Evolutionary conservation across 2,888 invertebrate species (phyloP).

Genomic region (Drosophila leonis): DNA sequence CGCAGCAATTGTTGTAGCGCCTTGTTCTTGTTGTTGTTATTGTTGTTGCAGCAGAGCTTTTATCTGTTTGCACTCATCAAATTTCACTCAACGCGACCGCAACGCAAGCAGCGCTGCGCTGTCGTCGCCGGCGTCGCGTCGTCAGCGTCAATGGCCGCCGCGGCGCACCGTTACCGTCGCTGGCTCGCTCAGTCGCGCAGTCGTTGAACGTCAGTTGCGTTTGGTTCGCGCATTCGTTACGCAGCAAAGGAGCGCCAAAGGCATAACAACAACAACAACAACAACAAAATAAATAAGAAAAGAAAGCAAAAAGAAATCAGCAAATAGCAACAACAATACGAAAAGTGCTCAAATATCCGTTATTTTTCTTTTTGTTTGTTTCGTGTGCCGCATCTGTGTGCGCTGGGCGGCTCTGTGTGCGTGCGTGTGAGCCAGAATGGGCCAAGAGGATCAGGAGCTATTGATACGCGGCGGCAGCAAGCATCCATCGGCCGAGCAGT

Average conservation of each 20-base stretch:
- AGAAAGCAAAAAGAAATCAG: slow-evolving; percentile 1
- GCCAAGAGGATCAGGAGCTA: slow-evolving; percentile 83
- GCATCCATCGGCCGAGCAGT: slow-evolving; percentile 76
- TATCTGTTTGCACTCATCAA: slow-evolving; percentile 62
- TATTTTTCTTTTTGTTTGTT: too few relatives aligned
- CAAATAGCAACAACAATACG: not conserved
- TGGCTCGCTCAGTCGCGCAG: slow-evolving; percentile 22
- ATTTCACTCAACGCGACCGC: slow-evolving; percentile 55
- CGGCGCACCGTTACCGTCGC: slow-evolving; percentile 3
- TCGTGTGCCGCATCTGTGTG: not conserved
- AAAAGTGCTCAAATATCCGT: slow-evolving; percentile 1
- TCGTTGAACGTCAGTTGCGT: slow-evolving; percentile 68
- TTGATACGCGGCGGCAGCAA: slow-evolving; percentile 76
- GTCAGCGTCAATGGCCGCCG: slow-evolving; percentile 53
- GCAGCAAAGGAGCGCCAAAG: slow-evolving; percentile 4
- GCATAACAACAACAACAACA: slow-evolving; percentile 1
- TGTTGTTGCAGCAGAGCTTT: slow-evolving; percentile 27
- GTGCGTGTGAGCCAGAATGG: slow-evolving; percentile 59
- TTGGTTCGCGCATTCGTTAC: slow-evolving; percentile 73
- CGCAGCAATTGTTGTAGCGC: slow-evolving; percentile 24
- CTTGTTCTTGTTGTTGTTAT: slow-evolving; percentile 20
- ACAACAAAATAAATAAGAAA: not conserved
- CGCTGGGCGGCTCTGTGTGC: not conserved
- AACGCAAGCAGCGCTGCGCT: slow-evolving; percentile 34
- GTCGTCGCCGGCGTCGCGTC: slow-evolving; percentile 5